A percentile compares a stretch with the other conserved stretches of the same genome.
Conservation (phyloP, 2,113 vertebrate species). For the Nesogale talazaci region DNA sequence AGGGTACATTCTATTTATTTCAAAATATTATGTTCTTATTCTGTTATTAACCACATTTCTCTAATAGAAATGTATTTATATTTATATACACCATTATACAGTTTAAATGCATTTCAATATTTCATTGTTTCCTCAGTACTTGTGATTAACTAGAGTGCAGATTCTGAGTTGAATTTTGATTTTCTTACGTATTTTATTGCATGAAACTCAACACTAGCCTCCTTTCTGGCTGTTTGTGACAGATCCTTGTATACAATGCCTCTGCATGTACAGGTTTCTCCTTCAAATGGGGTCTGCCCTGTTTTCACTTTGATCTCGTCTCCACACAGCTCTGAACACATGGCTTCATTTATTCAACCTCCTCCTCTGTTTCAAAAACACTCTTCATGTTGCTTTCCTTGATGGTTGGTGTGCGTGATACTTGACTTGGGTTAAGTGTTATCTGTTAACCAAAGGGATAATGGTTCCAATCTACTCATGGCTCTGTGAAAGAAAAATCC, state of each 20-base stretch:
- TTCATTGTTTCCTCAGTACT: not conserved
- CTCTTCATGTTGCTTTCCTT: too few species aligned
- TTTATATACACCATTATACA: not conserved
- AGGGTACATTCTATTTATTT: not conserved
- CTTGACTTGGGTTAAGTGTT: too few species aligned
- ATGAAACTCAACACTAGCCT: not conserved
- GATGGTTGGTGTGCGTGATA: too few species aligned
- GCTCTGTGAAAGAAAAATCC: too few species aligned
- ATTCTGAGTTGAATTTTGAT: slow-evolving; percentile 8
- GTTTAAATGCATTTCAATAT: slow-evolving; percentile 17
- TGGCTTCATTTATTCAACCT: not conserved
- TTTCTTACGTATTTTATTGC: not conserved
- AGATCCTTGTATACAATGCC: not conserved
- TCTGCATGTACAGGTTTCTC: not conserved
- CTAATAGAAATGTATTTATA: slow-evolving; percentile 19
- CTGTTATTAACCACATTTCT: not conserved
- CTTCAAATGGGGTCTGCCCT: not conserved
- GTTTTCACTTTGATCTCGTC: slow-evolving; percentile 16
- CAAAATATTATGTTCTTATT: not conserved
- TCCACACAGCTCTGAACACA: not conserved
- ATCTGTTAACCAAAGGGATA: too few species aligned
- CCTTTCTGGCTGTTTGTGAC: not conserved
- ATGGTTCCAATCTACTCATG: too few species aligned
- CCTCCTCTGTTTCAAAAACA: too few species aligned
- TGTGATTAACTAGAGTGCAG: not conserved